Base-by-base conservation (phyloP, 2,113 vertebrate genomes). In the Atractosteus spatula region DNA sequence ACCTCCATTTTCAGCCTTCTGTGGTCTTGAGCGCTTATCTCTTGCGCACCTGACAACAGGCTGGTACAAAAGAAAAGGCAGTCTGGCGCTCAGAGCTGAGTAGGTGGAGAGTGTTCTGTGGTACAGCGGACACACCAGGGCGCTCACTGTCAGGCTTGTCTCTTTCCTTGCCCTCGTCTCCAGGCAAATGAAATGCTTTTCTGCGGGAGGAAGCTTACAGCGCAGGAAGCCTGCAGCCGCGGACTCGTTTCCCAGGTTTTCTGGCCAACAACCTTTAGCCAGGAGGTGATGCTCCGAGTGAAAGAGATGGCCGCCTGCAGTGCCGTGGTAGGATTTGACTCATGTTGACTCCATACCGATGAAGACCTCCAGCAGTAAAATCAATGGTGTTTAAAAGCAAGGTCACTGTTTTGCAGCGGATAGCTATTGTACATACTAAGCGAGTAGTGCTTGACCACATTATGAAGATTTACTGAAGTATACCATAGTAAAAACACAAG, bases 161-260 rank as follows among this genome's bases (percentile, higher is more conserved):
- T 55, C 61, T 13, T 7, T 45, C 55, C 8, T 3, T 47, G n/a
- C 42, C 67, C n/a, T 16, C 8, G 2, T n/a, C 41, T 85, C 0
- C 84, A 99, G 97, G 97, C 97, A 80, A 98, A 98, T 13, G 97
- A 99, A 84, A 97, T 99, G 97, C 78, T 99, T 74, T 99, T 99
- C 87, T 99, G 97, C 72, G 96, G 97, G 65, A 91, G 96, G 80
- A 99, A 98, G 80, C 92, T 99, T 43, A 98, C 97, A 0, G 97
- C 97, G 7, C 96, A 98, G 81, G 96, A 99, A 82, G 97, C 97
- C 0, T 99, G 97, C 83, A 97, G 94, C 86, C 88, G 96, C 79
- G 97, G 97, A 41, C 88, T 99, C 7, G 95, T 99, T 74, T 99
- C 97, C 0, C 97, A 99, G 81, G 96, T 99, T 72, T 99, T 99